Evolutionary conservation across 2,888 invertebrate species (phyloP).

Genomic region (Hydraecia micacea): DNA sequence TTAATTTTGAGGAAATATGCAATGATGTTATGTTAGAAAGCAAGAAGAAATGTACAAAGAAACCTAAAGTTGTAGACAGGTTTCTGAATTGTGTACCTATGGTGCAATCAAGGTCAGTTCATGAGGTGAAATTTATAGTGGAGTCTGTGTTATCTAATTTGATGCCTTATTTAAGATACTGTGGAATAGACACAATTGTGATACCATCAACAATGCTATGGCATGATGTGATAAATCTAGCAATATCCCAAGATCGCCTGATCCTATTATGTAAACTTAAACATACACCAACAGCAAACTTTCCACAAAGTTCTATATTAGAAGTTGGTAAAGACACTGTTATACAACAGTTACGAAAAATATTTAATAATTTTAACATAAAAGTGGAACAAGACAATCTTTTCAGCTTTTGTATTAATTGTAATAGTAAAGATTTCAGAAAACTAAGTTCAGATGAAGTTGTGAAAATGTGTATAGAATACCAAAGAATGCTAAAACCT

Average conservation of each 20-base stretch:
- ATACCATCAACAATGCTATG: conserved; percentile 89
- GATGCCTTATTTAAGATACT: conserved; percentile 82
- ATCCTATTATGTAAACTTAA: conserved; percentile 82
- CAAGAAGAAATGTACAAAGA: conserved; percentile 86
- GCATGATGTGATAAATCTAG: conserved; percentile 84
- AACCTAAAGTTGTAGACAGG: conserved; percentile 77
- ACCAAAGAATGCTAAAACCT: conserved; percentile 63
- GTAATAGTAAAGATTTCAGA: conserved; percentile 82
- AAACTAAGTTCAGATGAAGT: conserved; percentile 77
- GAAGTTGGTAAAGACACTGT: conserved; percentile 89
- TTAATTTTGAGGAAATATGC: conserved; percentile 92
- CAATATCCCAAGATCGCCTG: conserved; percentile 81
- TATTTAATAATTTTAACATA: conserved; percentile 92
- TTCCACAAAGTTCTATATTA: conserved; percentile 88
- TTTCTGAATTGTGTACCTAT: conserved; percentile 67
- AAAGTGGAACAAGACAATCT: conserved; percentile 91
- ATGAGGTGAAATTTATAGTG: conserved; percentile 80
- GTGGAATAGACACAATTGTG: conserved; percentile 91
- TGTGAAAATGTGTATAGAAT: conserved; percentile 75
- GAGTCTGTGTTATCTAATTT: conserved; percentile 79
- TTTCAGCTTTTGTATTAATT: conserved; percentile 93
- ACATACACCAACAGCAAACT: conserved; percentile 90
- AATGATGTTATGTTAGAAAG: conserved; percentile 90
- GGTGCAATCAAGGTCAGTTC: conserved; percentile 69
- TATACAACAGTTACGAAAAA: conserved; percentile 92